Evolutionary conservation across 1,140 invertebrate species (phyloP).

Genomic region (Branchinecta lindahli): DNA sequence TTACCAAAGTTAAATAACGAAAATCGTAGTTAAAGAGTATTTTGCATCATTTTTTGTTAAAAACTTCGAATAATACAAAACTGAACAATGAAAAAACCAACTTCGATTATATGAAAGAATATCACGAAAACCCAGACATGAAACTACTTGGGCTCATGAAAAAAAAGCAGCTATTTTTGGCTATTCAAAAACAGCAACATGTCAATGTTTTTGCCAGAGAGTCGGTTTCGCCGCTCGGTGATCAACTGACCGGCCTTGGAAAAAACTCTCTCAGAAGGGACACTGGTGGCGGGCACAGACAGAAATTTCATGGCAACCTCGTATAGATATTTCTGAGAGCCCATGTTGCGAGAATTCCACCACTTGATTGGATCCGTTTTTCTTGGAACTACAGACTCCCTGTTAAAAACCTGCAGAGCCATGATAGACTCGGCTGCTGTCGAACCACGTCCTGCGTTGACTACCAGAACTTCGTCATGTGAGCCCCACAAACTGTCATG

Average conservation of each 20-base stretch:
- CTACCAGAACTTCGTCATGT: slow-evolving; percentile 3
- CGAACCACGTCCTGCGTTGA: not conserved
- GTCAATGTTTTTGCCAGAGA: not conserved
- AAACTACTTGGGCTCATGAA: slow-evolving; percentile 3
- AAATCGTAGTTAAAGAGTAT: slow-evolving; percentile 2
- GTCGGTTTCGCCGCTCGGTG: not conserved
- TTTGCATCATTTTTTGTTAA: slow-evolving; percentile 1
- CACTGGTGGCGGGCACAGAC: slow-evolving; percentile 7
- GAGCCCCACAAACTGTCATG: slow-evolving; percentile 1
- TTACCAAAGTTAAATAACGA: no score
- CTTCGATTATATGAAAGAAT: no score
- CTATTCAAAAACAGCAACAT: slow-evolving; percentile 9
- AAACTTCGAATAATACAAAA: not conserved
- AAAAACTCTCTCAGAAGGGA: slow-evolving; percentile 8
- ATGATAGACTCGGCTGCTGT: slow-evolving; percentile 8
- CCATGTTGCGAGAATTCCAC: not conserved
- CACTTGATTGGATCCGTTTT: slow-evolving; percentile 1
- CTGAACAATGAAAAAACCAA: slow-evolving; percentile 1
- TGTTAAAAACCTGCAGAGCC: slow-evolving; percentile 5
- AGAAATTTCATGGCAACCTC: not conserved
- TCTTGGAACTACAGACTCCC: not conserved
- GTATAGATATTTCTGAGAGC: slow-evolving; percentile 5
- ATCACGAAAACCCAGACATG: no score
- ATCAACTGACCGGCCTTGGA: slow-evolving; percentile 4
- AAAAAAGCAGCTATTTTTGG: not conserved